phyloP scores from a whole-genome alignment of 2,113 vertebrate genomes.

The Python bivittatus region DNA sequence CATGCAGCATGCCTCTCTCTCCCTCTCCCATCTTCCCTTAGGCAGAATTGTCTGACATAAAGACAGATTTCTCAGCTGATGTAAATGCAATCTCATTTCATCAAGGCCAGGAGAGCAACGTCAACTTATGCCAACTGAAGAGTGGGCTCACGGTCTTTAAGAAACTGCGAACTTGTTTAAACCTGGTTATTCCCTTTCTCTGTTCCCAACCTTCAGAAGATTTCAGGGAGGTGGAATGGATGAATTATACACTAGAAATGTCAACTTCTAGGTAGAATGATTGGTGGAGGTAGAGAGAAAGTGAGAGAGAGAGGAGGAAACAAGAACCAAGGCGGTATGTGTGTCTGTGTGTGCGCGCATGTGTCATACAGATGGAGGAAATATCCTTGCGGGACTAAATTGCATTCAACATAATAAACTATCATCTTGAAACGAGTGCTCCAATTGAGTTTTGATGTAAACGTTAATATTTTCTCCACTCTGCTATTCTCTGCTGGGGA shows the following conservation, averaged over 20 bases:
- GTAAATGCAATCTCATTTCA: not conserved
- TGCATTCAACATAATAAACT: constrained; percentile 73
- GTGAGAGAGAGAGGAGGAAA: not conserved
- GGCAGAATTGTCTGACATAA: not conserved
- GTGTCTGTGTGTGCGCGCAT: not conserved
- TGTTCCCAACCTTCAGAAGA: not conserved
- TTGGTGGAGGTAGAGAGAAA: not conserved
- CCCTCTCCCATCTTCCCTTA: not conserved
- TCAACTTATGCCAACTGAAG: not conserved
- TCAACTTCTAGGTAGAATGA: constrained; percentile 5
- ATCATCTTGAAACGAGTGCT: constrained; percentile 73
- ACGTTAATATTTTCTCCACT: constrained; percentile 77
- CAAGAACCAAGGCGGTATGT: not conserved
- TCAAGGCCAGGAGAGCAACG: not conserved
- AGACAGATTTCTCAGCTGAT: not conserved
- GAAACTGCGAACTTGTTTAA: constrained; percentile 24
- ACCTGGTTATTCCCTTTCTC: not conserved
- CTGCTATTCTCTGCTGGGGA: constrained; percentile 67
- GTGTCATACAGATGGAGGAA: constrained; percentile 42
- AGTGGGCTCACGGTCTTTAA: not conserved
- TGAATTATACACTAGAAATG: not conserved
- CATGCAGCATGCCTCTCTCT: not conserved
- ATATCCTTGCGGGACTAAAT: constrained; percentile 65
- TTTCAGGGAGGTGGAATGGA: not conserved
- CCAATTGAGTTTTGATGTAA: constrained; percentile 80